Percentiles rank a stretch among this genome's conserved stretches.
Conservation (phyloP, 1,140 invertebrate species). For the Cydia pomonella region DNA sequence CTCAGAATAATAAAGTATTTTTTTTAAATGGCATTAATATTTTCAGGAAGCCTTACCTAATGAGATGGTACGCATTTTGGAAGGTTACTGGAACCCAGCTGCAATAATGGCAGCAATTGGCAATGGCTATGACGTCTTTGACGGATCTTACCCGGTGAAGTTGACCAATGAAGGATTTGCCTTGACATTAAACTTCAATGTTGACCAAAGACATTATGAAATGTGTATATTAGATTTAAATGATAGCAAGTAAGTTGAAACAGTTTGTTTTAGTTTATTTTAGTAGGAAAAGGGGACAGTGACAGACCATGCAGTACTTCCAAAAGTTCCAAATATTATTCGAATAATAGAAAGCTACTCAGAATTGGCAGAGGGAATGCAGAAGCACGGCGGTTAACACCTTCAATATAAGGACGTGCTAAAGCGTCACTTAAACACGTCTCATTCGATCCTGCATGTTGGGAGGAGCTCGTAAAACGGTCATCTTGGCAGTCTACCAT, state of each 20-base stretch:
- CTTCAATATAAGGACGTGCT: too few relatives aligned
- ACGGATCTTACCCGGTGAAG: slow-evolving; percentile 63
- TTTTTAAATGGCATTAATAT: slow-evolving; percentile 20
- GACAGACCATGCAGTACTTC: too few relatives aligned
- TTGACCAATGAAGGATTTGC: slow-evolving; percentile 61
- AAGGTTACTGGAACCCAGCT: slow-evolving; percentile 78
- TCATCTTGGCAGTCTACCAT: too few relatives aligned
- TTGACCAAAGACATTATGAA: slow-evolving; percentile 83
- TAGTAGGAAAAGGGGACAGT: too few relatives aligned
- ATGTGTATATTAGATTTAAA: slow-evolving; percentile 70
- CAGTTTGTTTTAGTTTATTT: slow-evolving; percentile 5
- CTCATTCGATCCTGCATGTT: too few relatives aligned
- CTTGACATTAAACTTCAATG: slow-evolving; percentile 71
- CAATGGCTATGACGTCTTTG: slow-evolving; percentile 68
- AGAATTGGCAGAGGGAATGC: too few relatives aligned
- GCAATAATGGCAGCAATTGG: slow-evolving; percentile 60
- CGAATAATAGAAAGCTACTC: too few relatives aligned
- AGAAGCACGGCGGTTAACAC: too few relatives aligned
- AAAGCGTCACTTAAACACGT: too few relatives aligned
- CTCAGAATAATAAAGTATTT: too few relatives aligned
- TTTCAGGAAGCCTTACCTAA: slow-evolving; percentile 62
- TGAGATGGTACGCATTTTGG: slow-evolving; percentile 62
- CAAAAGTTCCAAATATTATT: too few relatives aligned
- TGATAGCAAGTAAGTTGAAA: slow-evolving; percentile 56
- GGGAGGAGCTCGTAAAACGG: too few relatives aligned